A percentile compares a stretch with the other conserved stretches of the same genome.
phyloP scores from a whole-genome alignment of 2,797 vertebrate species.

The Rhadinocentrus ornatus region DNA sequence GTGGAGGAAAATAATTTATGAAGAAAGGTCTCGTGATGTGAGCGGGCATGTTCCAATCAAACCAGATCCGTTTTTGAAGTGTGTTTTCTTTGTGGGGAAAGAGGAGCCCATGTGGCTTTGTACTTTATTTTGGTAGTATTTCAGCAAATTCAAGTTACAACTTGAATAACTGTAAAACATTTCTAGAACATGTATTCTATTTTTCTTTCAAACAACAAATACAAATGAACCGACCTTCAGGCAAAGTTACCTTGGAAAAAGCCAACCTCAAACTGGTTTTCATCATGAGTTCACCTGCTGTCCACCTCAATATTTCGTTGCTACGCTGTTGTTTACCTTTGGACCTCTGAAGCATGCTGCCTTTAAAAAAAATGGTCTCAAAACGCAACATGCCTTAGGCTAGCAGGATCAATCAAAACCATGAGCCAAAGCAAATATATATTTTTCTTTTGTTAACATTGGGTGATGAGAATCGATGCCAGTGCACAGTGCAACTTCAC shows the following conservation, averaged over 20 bases:
- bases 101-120: neutral
- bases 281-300: constrained; percentile 26
- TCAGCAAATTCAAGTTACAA: constrained; percentile 1
- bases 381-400: constrained; percentile 41
- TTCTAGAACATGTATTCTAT: neutral
- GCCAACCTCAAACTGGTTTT: constrained; percentile 13
- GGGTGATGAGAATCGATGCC: constrained; percentile 45
- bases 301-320: constrained; percentile 7
- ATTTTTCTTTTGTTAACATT: constrained; percentile 48
- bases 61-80: constrained; percentile 7
- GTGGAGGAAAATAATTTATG: constrained; percentile 33
- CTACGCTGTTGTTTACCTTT: constrained; percentile 45
- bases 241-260: constrained; percentile 12
- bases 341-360: constrained; percentile 26
- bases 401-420: constrained; percentile 34
- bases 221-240: neutral
- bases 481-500: constrained; percentile 20
- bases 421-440: constrained; percentile 50
- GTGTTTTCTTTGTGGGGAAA: constrained; percentile 8
- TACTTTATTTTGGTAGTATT: constrained; percentile 13
- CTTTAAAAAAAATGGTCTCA: constrained; percentile 37
- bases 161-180: neutral
- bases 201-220: neutral
- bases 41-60: neutral
- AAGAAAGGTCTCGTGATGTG: constrained; percentile 22